These are phyloP conservation scores for Oscheius sp. DNA, from an alignment of 2,888 invertebrate species.

Conservation along the genomic window DNA sequence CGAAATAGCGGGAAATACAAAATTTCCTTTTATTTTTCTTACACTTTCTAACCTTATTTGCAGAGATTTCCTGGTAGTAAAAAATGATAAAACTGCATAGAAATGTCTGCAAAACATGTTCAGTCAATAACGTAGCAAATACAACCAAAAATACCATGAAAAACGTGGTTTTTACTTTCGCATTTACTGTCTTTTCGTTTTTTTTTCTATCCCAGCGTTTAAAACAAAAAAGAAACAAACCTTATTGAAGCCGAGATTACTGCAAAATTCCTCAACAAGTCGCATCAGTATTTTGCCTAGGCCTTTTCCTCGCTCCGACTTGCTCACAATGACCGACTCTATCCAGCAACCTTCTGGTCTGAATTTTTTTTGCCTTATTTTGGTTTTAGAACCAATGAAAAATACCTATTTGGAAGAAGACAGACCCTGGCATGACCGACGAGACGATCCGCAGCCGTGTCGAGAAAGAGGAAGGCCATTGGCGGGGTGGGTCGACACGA, in stretches of 20 bases:
- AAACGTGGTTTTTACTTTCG: constrained; percentile 14
- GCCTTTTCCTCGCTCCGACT: constrained; percentile 64
- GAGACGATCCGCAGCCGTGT: constrained; percentile 39
- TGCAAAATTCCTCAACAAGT: constrained; percentile 69
- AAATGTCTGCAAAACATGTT: too few relatives aligned
- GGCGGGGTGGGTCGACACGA: constrained; percentile 58
- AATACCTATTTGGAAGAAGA: constrained; percentile 54
- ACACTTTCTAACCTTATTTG: too few relatives aligned
- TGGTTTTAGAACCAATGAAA: neutral
- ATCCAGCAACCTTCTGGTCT: constrained; percentile 57
- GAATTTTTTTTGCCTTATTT: constrained; percentile 2
- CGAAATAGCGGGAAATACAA: neutral
- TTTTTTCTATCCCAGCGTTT: neutral
- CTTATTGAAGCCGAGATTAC: constrained; percentile 49
- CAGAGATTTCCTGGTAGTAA: too few relatives aligned
- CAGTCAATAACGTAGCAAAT: too few relatives aligned
- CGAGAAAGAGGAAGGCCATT: constrained; percentile 60
- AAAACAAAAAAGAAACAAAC: constrained; percentile 32
- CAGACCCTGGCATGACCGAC: constrained; percentile 62
- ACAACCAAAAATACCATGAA: neutral
- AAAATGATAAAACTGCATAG: too few relatives aligned
- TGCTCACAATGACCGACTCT: constrained; percentile 62
- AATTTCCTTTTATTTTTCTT: too few relatives aligned
- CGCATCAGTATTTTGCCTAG: constrained; percentile 74
- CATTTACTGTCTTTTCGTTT: neutral